A percentile compares a stretch with the other conserved stretches of the same genome.
These are phyloP conservation scores for Canis aureus DNA, from an alignment of 2,113 vertebrate genomes.

Conservation along the genomic window DNA sequence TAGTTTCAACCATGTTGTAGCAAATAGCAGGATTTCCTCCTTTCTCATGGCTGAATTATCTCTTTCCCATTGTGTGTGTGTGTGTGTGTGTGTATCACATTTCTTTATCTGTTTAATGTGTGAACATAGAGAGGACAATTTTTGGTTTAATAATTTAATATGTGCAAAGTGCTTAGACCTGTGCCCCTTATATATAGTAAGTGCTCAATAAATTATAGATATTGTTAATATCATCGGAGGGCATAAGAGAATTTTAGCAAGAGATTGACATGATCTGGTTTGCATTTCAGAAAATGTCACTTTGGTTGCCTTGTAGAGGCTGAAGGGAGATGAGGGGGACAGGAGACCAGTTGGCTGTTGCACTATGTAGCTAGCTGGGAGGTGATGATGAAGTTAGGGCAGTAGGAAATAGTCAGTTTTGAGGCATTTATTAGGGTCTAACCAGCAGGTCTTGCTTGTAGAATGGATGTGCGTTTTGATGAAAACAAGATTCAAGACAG, in stretches of 20 bases:
- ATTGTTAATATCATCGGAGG: neutral
- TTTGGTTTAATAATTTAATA: neutral
- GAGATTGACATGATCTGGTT: neutral
- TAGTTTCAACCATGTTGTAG: neutral
- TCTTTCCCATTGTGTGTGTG: neutral
- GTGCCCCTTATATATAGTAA: neutral
- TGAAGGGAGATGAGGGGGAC: neutral
- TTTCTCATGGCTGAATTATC: neutral
- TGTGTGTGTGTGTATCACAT: neutral
- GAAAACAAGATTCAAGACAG: neutral
- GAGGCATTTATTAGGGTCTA: neutral
- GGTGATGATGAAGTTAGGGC: neutral
- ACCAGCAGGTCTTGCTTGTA: neutral
- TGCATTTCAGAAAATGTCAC: neutral
- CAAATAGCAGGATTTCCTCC: neutral
- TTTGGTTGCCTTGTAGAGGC: neutral
- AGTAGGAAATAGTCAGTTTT: neutral
- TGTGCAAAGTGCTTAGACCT: neutral
- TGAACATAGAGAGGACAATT: neutral
- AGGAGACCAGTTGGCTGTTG: neutral
- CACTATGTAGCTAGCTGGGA: neutral
- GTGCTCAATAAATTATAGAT: neutral
- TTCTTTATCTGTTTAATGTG: neutral
- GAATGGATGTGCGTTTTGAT: neutral
- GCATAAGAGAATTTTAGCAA: neutral